Base-by-base conservation (phyloP, 2,888 invertebrate genomes). In the Clostera curtula region DNA sequence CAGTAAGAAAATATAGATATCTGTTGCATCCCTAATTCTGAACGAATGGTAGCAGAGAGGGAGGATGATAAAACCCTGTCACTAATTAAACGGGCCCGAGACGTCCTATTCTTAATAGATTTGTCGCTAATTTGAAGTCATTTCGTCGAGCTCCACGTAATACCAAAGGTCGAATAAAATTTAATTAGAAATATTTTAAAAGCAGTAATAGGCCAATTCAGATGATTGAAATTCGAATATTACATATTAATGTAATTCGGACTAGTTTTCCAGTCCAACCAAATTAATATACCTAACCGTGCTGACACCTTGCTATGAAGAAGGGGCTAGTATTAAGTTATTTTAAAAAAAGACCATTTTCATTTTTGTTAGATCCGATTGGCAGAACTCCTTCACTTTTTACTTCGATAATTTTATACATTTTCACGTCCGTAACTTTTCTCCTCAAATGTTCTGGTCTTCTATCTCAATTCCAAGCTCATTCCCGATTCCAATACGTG, bases 401-500 rank as follows among this genome's bases (percentile, higher is more conserved):
- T n/a, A n/a, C n/a, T n/a, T n/a, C n/a, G n/a, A n/a, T n/a, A n/a
- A n/a, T n/a, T n/a, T n/a, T n/a, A n/a, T n/a, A n/a, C n/a, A n/a
- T n/a, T n/a, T n/a, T n/a, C n/a, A n/a, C n/a, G n/a, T n/a, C n/a
- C n/a, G n/a, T n/a, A n/a, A n/a, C 51, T 63, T 68, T 69, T 64
- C 60, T 56, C 43, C 44, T 35, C 40, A 57, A 79, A 66, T 76
- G 80, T 72, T 60, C 71, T 56, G 65, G 74, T 76, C 69, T 76
- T 82, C 76, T 72, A 80, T 83, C 82, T 82, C 82, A 82, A 82
- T 83, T 83, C 61, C 64, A 51, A 70, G 63, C 72, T 82, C 80
- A 80, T 82, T 73, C 64, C 54, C 65, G 68, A 83, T 82, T 80
- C 82, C 82, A 74, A 83, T 82, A 82, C 82, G 82, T 82, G 82